Evolutionary conservation across 2,797 vertebrate genomes (phyloP).

Genomic region (Echiichthys vipera): DNA sequence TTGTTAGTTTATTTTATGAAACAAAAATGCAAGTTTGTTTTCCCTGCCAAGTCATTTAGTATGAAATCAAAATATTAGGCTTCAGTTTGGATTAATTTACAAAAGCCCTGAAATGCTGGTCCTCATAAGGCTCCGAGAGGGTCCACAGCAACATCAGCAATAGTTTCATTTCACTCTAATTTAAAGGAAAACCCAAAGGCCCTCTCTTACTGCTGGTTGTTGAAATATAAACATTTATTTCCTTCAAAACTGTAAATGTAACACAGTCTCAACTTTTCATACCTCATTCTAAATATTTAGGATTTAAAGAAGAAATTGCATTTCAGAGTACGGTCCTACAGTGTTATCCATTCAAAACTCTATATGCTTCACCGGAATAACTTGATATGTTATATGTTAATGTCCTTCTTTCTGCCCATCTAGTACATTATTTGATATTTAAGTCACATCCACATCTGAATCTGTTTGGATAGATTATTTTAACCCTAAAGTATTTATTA

Average conservation of each 20-base stretch:
- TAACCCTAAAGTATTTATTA: neutral
- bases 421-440: neutral
- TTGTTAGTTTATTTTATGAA: constrained; percentile 1
- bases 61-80: constrained; percentile 23
- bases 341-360: neutral
- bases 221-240: constrained; percentile 25
- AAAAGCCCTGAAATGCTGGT: constrained; percentile 7
- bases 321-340: neutral
- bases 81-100: constrained; percentile 25
- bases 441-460: neutral
- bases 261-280: neutral
- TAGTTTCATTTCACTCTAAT: constrained; percentile 24
- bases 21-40: constrained; percentile 9
- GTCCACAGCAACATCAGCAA: constrained; percentile 13
- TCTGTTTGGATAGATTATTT: neutral
- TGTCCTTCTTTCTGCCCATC: neutral
- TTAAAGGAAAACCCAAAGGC: constrained; percentile 4
- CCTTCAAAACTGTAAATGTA: neutral
- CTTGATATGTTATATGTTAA: neutral
- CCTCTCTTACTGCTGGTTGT: neutral
- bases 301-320: neutral
- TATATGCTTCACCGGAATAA: neutral
- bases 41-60: constrained; percentile 19
- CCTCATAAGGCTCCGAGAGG: neutral
- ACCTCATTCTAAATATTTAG: neutral